A percentile compares a stretch with the other conserved stretches of the same genome.
phyloP scores from a whole-genome alignment of 2,888 invertebrate species.

The Eristalis arbustorum region DNA sequence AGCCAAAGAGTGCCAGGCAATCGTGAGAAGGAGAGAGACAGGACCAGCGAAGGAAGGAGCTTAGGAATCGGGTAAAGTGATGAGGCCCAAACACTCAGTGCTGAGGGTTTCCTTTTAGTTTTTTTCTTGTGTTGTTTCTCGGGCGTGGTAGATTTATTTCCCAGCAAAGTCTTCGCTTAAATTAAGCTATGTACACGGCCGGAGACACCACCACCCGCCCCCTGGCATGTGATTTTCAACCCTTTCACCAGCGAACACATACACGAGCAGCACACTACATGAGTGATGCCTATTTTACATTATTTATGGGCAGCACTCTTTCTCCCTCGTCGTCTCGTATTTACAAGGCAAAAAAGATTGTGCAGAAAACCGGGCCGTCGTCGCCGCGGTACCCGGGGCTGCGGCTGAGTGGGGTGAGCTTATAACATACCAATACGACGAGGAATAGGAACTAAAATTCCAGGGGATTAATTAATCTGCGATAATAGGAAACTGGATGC shows the following conservation, averaged over 20 bases:
- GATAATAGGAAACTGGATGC: conserved; percentile 52
- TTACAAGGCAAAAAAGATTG: conserved; percentile 26
- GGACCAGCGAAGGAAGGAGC: background rate
- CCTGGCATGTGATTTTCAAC: conserved; percentile 54
- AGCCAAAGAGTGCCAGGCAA: background rate
- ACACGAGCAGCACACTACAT: conserved; percentile 54
- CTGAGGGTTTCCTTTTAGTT: background rate
- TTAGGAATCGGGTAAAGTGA: background rate
- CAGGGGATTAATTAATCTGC: conserved; percentile 65
- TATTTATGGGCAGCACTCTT: conserved; percentile 49
- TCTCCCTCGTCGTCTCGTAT: conserved; percentile 41
- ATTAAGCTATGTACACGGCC: conserved; percentile 52
- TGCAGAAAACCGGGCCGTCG: background rate
- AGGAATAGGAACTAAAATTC: conserved; percentile 38
- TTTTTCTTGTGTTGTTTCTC: conserved; percentile 22
- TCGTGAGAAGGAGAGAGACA: background rate
- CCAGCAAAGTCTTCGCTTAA: conserved; percentile 40
- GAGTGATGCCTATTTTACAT: conserved; percentile 70
- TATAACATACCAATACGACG: conserved; percentile 55
- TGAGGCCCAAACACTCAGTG: background rate
- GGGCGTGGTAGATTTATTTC: conserved; percentile 66
- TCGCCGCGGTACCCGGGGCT: background rate
- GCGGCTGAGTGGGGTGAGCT: conserved; percentile 16
- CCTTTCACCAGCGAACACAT: conserved; percentile 42
- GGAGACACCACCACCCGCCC: background rate